Base-by-base conservation (phyloP, 2,888 invertebrate genomes). In the Oligia fasciuncula region DNA sequence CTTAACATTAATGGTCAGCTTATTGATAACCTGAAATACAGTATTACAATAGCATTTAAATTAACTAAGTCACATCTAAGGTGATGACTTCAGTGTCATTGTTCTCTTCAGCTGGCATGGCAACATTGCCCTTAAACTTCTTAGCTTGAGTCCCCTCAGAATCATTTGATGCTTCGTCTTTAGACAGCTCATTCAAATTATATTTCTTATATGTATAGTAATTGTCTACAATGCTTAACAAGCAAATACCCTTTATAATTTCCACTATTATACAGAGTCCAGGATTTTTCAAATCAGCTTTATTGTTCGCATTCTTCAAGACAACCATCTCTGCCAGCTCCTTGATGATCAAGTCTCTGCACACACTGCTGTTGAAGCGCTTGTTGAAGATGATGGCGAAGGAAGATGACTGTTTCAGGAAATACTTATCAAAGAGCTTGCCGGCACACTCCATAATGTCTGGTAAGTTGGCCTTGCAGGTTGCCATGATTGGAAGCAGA, bases 181-280 rank as follows among this genome's bases (percentile, higher is more conserved):
- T 97, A 89, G 94, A 95, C 85, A 97, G 91, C 94, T 98, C 98
- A 81, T 98, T 94, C 80, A 99, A 95, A 96, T 99, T 99, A 95
- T 98, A 99, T 93, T 99, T 99, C 89, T 98, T 98, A 92, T 97
- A 98, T 85, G 97, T 97, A 90, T 97, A 97, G 94, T 98, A 99
- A 93, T 99, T 97, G 51, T 98, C 98, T 51, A 99, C 97, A 78
- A 99, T 97, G 82, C 98, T 98, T 17, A 99, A 91, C 85, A 99
- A 98, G 90, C 98, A 99, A 89, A 98, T 97, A 46, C 98, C 98
- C 91, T 98, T 98, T 71, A 99, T 97, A 67, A 99, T 97, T 97
- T 99, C 99, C 54, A 99, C 97, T 84, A 99, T 97, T 73, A 99
- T 97, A 9, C 98, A 98, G 62, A 98, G 95, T 81, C 98, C 97